These are phyloP conservation scores for Anguilla marmorata DNA, from an alignment of 2,797 vertebrate species.

Conservation along the genomic window DNA sequence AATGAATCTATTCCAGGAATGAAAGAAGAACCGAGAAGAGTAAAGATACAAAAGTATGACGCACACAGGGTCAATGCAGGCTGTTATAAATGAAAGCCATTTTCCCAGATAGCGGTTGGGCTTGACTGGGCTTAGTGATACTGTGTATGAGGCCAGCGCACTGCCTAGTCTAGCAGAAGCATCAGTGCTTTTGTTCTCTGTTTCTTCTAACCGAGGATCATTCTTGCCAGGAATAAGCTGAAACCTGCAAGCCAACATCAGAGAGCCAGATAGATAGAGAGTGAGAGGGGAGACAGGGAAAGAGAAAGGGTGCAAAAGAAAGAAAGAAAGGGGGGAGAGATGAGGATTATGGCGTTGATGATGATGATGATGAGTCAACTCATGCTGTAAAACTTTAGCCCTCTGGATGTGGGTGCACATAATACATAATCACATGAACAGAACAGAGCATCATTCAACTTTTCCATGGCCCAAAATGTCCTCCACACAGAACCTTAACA, in stretches of 20 bases:
- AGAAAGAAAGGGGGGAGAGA: not conserved
- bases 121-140: conserved; percentile 45
- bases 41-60: not conserved
- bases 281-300: conserved; percentile 79
- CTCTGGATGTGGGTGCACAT: not conserved
- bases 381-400: not conserved
- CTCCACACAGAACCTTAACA: not conserved
- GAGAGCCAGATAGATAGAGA: conserved; percentile 47
- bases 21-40: not conserved
- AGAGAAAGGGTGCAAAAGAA: conserved; percentile 60
- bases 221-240: not conserved
- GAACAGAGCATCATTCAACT: not conserved
- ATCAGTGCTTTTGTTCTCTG: not conserved
- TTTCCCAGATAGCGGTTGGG: conserved; percentile 32
- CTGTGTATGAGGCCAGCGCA: not conserved
- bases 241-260: not conserved
- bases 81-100: not conserved
- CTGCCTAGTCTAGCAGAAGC: not conserved
- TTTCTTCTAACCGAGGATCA: not conserved
- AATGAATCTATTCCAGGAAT: not conserved
- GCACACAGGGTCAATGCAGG: not conserved
- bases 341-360: not conserved
- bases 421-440: not conserved
- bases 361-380: not conserved
- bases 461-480: not conserved